Evolutionary conservation across 2,797 vertebrate genomes (phyloP).

Genomic region (Gorsachius magnificus): DNA sequence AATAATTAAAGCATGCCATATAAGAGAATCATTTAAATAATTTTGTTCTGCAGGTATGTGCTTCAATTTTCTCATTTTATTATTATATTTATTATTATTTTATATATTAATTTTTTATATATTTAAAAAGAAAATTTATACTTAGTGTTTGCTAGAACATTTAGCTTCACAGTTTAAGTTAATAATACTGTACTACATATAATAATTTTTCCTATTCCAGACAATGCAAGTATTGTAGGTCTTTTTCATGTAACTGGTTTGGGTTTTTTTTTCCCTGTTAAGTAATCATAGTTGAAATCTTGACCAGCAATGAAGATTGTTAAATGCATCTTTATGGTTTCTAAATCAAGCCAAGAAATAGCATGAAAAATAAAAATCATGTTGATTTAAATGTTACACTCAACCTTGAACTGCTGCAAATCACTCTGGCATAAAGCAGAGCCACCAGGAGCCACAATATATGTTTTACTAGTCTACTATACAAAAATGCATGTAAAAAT

Average conservation of each 20-base stretch:
- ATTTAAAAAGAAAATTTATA: background rate
- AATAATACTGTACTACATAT: background rate
- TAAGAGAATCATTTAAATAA: background rate
- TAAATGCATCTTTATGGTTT: background rate
- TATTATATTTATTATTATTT: too few species aligned
- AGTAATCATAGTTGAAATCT: background rate
- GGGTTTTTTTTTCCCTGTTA: background rate
- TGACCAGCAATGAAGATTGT: background rate
- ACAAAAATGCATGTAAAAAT: background rate
- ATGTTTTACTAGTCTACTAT: background rate
- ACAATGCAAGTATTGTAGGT: background rate
- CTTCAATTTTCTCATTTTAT: background rate
- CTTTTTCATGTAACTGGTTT: background rate
- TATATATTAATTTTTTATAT: too few species aligned
- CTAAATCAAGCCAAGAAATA: background rate
- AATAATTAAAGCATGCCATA: background rate
- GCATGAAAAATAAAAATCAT: background rate
- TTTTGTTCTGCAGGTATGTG: background rate
- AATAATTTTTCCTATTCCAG: background rate
- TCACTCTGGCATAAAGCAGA: background rate
- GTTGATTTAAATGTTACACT: constrained; percentile 10
- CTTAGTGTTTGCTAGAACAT: background rate
- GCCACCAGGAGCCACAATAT: background rate
- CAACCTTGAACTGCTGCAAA: background rate
- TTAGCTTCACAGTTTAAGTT: background rate